Base-by-base conservation (phyloP, 23 tunicate genomes). In the Aplidium turbinatum region DNA sequence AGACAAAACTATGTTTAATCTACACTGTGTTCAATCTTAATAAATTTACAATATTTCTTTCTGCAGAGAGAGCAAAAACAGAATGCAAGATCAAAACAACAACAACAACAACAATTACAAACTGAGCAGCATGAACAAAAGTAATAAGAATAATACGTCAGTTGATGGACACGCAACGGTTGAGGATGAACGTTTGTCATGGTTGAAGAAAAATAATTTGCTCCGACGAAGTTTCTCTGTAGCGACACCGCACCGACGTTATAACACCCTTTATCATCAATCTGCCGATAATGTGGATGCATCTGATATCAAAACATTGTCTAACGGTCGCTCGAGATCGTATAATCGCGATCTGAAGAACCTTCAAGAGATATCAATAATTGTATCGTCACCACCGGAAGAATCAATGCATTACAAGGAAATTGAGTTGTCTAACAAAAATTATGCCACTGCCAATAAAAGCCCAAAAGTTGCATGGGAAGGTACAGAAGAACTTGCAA, bases 171-270 rank as follows among this genome's bases (percentile, higher is more conserved):
- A n/a, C n/a, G n/a, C n/a, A n/a, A n/a, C n/a, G n/a, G n/a, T n/a
- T n/a, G n/a, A n/a, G n/a, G n/a, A n/a, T n/a, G n/a, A n/a, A n/a
- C n/a, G n/a, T n/a, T n/a, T n/a, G n/a, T n/a, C n/a, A n/a, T n/a
- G n/a, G n/a, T n/a, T n/a, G n/a, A n/a, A n/a, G n/a, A n/a, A n/a
- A n/a, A n/a, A n/a, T n/a, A n/a, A n/a, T n/a, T n/a, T n/a, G n/a
- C n/a, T n/a, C n/a, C 72, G 72, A 6, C 48, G 87, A 20, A 72
- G 87, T 46, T 58, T 48, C 31, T 42, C 79, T 2, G 28, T 81
- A 5, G 72, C 79, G 1, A 72, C 87, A 1, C 87, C 87, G 36
- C 78, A 81, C 38, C 72, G 75, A 58, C 36, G 79, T 36, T 80
- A 69, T 51, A 38, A 38, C 7, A 60, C 21, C 38, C n/a, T 4